Base-by-base conservation (phyloP, 2,888 invertebrate species). In the Sipha maydis region DNA sequence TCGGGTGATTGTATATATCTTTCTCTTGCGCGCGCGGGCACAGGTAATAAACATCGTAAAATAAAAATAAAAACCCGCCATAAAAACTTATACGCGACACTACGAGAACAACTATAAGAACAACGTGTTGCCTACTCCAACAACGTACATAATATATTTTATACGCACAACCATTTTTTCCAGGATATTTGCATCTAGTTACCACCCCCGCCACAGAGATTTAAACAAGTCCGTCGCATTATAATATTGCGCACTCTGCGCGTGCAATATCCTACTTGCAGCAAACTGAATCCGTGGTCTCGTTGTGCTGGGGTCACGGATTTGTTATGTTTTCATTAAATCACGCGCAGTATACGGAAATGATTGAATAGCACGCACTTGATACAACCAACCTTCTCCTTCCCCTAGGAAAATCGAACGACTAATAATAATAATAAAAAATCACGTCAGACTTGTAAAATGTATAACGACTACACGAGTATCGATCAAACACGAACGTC, bases 31-130 rank as follows among this genome's bases (percentile, higher is more conserved):
- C 38, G 82, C 48, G 69, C 80, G 75, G 75, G 41, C 79, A 14
- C 75, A 88, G 38, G 71, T 80, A 80, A 75, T 80, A 80, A 80
- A 80, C 80, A 41, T 28, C 61, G 75, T 75, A 75, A 82, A 25
- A 79, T 11, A 41, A 61, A 82, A 73, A 76, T n/a, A 69, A 86
- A 73, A 82, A 82, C 75, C 80, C 85, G 85, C 80, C 88, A 75
- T 82, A 67, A 82, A 82, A 67, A 76, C 73, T 34, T 67, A n/a
- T 71, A 28, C 54, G 48, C 78, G 78, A 11, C 48, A 11, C 48
- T 48, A 14, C 48, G 48, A 14, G 48, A 48, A 48, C 48, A 48
- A 48, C 48, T 14, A 48, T 48, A 48, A 48, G 48, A 48, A 48
- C 48, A 14, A 14, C 48, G 48, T 11, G 2, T 48, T 48, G 14